These are phyloP conservation scores for Lycaon pictus DNA, from an alignment of 2,113 vertebrate genomes.

Conservation along the genomic window DNA sequence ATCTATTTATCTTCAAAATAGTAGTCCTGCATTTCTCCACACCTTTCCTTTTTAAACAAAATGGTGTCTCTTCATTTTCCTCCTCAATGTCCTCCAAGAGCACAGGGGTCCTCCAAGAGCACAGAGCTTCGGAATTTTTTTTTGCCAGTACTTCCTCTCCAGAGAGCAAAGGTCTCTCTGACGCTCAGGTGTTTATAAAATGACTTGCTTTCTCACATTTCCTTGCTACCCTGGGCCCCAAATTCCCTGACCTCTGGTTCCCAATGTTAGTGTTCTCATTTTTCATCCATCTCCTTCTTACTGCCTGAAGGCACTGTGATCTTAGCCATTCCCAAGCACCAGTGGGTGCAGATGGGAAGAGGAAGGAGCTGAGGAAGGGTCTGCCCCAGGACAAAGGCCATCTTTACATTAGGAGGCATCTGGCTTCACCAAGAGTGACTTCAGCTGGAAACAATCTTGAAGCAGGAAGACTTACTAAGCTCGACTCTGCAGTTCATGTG, in stretches of 20 bases:
- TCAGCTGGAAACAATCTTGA: slow-evolving; percentile 83
- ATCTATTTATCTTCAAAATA: slow-evolving; percentile 56
- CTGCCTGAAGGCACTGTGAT: slow-evolving; percentile 60
- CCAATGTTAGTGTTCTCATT: not conserved
- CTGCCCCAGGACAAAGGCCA: slow-evolving; percentile 52
- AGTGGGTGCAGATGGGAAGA: not conserved
- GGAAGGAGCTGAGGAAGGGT: slow-evolving; percentile 23
- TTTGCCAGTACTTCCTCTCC: slow-evolving; percentile 9
- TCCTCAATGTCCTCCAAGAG: not conserved
- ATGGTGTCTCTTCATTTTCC: not conserved
- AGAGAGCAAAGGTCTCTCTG: slow-evolving; percentile 43
- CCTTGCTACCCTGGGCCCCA: not conserved
- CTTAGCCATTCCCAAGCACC: not conserved
- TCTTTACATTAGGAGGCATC: slow-evolving; percentile 76
- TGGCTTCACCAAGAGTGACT: slow-evolving; percentile 76
- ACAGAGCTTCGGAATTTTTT: not conserved
- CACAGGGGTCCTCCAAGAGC: not conserved
- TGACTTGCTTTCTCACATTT: slow-evolving; percentile 49
- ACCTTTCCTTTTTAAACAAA: slow-evolving; percentile 53
- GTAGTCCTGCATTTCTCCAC: not conserved
- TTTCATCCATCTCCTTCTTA: not conserved
- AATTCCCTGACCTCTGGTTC: not conserved
- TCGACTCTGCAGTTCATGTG: not conserved
- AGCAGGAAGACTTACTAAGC: slow-evolving; percentile 38
- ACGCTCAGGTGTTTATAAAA: slow-evolving; percentile 5